phyloP scores from a whole-genome alignment of 2,888 invertebrate genomes.

The Drosophila colorata region DNA sequence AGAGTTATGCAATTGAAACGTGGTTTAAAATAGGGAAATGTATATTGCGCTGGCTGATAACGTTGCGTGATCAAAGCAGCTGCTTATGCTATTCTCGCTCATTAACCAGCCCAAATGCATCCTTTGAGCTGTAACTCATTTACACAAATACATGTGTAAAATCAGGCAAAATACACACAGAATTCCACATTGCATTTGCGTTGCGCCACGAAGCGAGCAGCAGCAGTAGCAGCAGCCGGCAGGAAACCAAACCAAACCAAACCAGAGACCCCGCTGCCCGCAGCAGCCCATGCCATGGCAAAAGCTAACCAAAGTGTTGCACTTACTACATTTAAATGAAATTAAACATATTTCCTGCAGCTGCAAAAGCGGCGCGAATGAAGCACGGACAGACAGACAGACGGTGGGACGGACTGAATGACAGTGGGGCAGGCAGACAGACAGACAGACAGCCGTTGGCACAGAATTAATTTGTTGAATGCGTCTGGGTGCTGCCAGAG shows the following conservation, averaged over 20 bases:
- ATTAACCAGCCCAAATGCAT: constrained; percentile 44
- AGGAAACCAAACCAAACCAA: constrained; percentile 33
- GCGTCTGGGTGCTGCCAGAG: constrained; percentile 36
- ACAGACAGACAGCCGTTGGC: constrained; percentile 42
- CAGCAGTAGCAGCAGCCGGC: constrained; percentile 20
- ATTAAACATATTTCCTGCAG: constrained; percentile 79
- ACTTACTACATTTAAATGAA: constrained; percentile 78
- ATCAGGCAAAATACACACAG: constrained; percentile 24
- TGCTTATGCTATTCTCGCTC: constrained; percentile 31
- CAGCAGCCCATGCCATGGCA: constrained; percentile 17
- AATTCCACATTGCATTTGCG: constrained; percentile 28
- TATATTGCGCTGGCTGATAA: constrained; percentile 6
- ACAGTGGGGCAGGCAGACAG: constrained; percentile 2
- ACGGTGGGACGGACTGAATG: constrained; percentile 6
- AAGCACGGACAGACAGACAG: constrained; percentile 15
- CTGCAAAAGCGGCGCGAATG: constrained; percentile 53
- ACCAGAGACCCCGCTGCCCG: constrained; percentile 13
- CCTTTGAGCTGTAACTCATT: constrained; percentile 42
- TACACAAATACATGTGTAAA: constrained; percentile 36
- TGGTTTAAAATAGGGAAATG: background rate
- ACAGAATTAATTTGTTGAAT: constrained; percentile 77
- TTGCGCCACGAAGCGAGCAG: constrained; percentile 28
- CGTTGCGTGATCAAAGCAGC: constrained; percentile 19
- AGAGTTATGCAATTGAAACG: background rate
- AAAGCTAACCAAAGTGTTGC: constrained; percentile 77